These are phyloP conservation scores for Ophonus ardosiacus DNA, from an alignment of 2,888 invertebrate species.

Conservation along the genomic window DNA sequence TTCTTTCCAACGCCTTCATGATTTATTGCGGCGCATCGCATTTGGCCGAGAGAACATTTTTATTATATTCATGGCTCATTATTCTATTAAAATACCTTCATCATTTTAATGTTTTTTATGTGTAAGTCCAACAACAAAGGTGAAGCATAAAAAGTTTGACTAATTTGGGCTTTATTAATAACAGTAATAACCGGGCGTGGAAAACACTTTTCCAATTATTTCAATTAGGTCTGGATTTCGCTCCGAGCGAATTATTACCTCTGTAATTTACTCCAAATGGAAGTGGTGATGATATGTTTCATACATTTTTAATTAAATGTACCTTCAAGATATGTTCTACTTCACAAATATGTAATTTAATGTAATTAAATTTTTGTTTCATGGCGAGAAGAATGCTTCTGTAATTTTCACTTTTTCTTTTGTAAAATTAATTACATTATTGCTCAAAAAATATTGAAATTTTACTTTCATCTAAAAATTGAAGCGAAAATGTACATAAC, in stretches of 20 bases:
- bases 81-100: constrained; percentile 39
- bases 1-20: constrained; percentile 9
- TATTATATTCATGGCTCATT: constrained; percentile 41
- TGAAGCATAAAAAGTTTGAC: constrained; percentile 3
- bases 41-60: constrained; percentile 35
- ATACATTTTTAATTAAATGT: neutral
- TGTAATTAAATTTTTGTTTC: neutral
- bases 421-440: neutral
- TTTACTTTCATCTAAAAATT: too few relatives aligned
- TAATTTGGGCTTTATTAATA: constrained; percentile 35
- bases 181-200: constrained; percentile 6
- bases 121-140: constrained; percentile 13
- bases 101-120: constrained; percentile 26
- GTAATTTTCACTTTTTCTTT: neutral
- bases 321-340: neutral
- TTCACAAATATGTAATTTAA: neutral
- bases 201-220: constrained; percentile 34
- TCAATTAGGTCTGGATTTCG: constrained; percentile 7
- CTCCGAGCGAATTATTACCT: neutral
- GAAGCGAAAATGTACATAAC: too few relatives aligned
- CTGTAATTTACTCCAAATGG: constrained; percentile 12
- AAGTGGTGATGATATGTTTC: constrained; percentile 20
- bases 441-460: neutral
- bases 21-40: constrained; percentile 28
- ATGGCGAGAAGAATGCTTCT: neutral